Conservation (phyloP, 2,113 vertebrate species). For the Puffinus mauretanicus region DNA sequence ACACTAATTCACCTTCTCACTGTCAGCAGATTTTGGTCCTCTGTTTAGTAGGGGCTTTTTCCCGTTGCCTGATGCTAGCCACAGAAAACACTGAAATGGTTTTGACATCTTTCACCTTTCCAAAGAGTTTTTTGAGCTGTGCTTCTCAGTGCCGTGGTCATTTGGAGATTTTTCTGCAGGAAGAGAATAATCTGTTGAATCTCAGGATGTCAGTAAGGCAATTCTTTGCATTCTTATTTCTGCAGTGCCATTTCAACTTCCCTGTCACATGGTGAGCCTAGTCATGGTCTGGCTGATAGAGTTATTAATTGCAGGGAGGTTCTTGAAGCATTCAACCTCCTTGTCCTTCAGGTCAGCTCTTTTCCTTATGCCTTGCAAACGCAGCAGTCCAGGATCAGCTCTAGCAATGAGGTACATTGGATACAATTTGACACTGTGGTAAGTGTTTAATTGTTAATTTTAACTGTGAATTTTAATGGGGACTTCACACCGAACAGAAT, state of each 20-base stretch:
- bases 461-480: background rate
- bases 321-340: slow-evolving; percentile 91
- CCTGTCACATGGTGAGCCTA: slow-evolving; percentile 89
- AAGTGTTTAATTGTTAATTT: slow-evolving; percentile 58
- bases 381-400: slow-evolving; percentile 89
- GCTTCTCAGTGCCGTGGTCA: background rate
- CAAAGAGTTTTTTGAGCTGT: background rate
- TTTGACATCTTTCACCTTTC: background rate
- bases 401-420: slow-evolving; percentile 95
- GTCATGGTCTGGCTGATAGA: slow-evolving; percentile 91
- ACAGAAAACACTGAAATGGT: background rate
- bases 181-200: background rate
- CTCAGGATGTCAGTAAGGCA: slow-evolving; percentile 4
- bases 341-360: slow-evolving; percentile 97
- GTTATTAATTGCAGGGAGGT: slow-evolving; percentile 97
- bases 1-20: background rate
- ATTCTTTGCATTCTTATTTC: slow-evolving; percentile 51
- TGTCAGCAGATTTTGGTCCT: background rate
- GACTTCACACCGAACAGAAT: background rate
- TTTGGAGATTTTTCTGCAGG: background rate
- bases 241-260: slow-evolving; percentile 86
- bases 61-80: background rate
- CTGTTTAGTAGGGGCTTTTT: background rate
- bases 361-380: slow-evolving; percentile 95
- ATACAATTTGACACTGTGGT: slow-evolving; percentile 80